Evolutionary conservation across 2,113 vertebrate species (phyloP).

Genomic region (Trogon surrucura): DNA sequence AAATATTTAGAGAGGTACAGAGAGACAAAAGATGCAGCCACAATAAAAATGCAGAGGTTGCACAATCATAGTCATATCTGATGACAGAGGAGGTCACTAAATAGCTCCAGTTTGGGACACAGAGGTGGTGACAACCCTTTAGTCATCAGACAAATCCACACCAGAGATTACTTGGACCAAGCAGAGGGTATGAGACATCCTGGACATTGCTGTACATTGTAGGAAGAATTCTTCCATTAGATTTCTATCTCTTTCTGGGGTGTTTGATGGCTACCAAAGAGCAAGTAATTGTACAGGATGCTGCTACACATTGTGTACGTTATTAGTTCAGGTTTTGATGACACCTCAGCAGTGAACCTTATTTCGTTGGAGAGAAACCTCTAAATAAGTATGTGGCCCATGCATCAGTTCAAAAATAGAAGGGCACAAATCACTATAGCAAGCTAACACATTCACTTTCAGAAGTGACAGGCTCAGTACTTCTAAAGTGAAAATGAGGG

Average conservation of each 20-base stretch:
- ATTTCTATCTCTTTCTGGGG: not conserved
- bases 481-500: not conserved
- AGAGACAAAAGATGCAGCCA: not conserved
- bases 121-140: not conserved
- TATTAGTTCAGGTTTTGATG: not conserved
- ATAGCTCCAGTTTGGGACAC: not conserved
- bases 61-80: not conserved
- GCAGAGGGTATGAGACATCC: not conserved
- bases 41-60: not conserved
- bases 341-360: not conserved
- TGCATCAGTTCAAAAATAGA: not conserved
- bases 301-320: not conserved
- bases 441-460: not conserved
- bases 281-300: not conserved
- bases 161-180: not conserved
- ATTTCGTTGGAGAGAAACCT: not conserved
- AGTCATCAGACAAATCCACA: not conserved
- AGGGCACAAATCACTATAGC: not conserved
- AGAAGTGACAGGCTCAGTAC: not conserved
- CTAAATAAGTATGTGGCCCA: not conserved
- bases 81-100: not conserved
- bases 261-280: not conserved
- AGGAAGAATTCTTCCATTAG: not conserved
- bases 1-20: not conserved
- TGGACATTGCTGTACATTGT: not conserved